Evolutionary conservation across 2,888 invertebrate species (phyloP).

Genomic region (Pandemis cinnamomeana): DNA sequence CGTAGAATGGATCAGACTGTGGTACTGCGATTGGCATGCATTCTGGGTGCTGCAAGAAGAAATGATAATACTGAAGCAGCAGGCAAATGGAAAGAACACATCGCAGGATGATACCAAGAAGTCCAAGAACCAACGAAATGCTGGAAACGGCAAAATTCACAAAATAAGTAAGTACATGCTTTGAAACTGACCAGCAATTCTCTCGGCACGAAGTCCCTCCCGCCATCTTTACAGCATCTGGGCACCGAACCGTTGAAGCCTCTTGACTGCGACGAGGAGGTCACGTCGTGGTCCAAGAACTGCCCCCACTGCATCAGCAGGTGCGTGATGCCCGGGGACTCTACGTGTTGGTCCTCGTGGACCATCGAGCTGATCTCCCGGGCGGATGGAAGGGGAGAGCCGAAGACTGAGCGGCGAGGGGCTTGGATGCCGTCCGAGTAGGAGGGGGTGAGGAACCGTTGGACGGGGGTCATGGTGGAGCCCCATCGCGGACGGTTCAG

Average conservation of each 20-base stretch:
- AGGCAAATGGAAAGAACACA: background rate
- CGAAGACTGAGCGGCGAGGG: constrained; percentile 84
- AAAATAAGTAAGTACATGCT: background rate
- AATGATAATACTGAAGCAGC: background rate
- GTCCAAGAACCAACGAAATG: background rate
- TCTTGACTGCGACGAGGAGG: constrained; percentile 89
- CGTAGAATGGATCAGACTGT: constrained; percentile 88
- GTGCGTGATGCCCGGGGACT: constrained; percentile 88
- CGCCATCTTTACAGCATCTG: constrained; percentile 88
- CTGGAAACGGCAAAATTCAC: no score
- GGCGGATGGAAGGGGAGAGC: constrained; percentile 88
- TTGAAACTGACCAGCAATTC: constrained; percentile 83
- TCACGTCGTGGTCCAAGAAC: constrained; percentile 94
- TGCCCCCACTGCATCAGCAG: constrained; percentile 97
- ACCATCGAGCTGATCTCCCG: constrained; percentile 88
- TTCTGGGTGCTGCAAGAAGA: constrained; percentile 88
- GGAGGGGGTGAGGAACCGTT: constrained; percentile 90
- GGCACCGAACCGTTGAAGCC: constrained; percentile 92
- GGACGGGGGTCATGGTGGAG: constrained; percentile 92
- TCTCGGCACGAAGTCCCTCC: constrained; percentile 84
- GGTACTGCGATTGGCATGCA: constrained; percentile 93
- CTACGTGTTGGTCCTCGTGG: constrained; percentile 86
- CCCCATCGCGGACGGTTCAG: constrained; percentile 90
- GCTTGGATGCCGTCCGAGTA: constrained; percentile 91
- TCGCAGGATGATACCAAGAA: background rate